Conservation (phyloP, 2,113 vertebrate species). For the Hemibagrus wyckioides region DNA sequence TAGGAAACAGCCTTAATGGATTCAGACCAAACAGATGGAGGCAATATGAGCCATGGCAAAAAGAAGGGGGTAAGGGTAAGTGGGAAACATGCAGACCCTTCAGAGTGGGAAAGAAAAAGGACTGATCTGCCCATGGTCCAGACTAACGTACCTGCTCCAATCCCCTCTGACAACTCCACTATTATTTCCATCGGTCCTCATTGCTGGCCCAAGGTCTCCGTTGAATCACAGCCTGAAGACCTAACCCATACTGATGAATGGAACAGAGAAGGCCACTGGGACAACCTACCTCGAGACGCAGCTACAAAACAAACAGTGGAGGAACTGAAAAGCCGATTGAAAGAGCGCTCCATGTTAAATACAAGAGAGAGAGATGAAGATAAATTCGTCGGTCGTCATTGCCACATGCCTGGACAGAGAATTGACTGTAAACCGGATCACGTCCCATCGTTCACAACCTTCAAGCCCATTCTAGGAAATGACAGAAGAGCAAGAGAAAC, state of each 20-base stretch:
- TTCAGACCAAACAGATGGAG: slow-evolving; percentile 80
- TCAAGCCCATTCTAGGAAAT: slow-evolving; percentile 69
- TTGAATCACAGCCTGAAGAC: slow-evolving; percentile 45
- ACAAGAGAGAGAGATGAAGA: slow-evolving; percentile 51
- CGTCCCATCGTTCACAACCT: slow-evolving; percentile 68
- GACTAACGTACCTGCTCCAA: slow-evolving; percentile 43
- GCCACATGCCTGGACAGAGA: slow-evolving; percentile 58
- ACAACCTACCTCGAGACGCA: slow-evolving; percentile 40
- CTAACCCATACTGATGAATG: slow-evolving; percentile 23
- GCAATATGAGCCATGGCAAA: slow-evolving; percentile 72
- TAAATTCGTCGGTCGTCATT: slow-evolving; percentile 46
- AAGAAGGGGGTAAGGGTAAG: slow-evolving; percentile 75
- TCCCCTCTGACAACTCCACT: slow-evolving; percentile 51
- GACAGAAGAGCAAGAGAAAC: slow-evolving; percentile 61
- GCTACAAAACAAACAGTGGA: slow-evolving; percentile 72
- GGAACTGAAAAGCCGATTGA: slow-evolving; percentile 77
- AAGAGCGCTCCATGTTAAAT: slow-evolving; percentile 64
- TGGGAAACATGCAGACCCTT: slow-evolving; percentile 57
- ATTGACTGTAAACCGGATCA: slow-evolving; percentile 58
- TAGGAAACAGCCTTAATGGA: slow-evolving; percentile 73
- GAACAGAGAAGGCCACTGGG: slow-evolving; percentile 31
- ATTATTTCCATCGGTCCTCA: slow-evolving; percentile 58
- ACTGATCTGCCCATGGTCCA: slow-evolving; percentile 58
- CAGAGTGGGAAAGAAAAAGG: slow-evolving; percentile 70
- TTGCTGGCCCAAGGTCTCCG: slow-evolving; percentile 26